Evolutionary conservation across 2,113 vertebrate species (phyloP).

Genomic region (Microcebus murinus): DNA sequence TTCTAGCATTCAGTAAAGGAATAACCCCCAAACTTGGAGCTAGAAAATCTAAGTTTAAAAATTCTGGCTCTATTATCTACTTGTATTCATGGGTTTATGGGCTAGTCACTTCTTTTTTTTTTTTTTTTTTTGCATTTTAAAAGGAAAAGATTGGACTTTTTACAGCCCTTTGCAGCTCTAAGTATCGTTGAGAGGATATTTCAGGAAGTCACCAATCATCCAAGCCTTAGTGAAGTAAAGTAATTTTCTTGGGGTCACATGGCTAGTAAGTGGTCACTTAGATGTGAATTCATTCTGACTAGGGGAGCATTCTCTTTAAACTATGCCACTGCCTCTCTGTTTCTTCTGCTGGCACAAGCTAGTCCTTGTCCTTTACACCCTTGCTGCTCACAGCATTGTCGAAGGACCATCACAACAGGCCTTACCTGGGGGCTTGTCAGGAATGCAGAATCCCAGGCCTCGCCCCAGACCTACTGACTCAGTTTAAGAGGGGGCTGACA

Average conservation of each 20-base stretch:
- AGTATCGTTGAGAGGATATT: neutral
- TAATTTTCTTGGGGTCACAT: neutral
- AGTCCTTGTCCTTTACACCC: neutral
- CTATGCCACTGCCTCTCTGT: neutral
- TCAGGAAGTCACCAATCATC: neutral
- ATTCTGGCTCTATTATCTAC: neutral
- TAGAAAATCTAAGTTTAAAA: neutral
- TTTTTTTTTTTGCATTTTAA: neutral
- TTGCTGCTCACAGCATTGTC: fast-evolving
- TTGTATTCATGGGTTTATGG: neutral
- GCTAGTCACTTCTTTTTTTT: neutral
- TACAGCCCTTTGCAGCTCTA: neutral
- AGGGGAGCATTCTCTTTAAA: too few relatives aligned
- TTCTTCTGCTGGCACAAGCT: neutral
- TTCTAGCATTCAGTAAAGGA: neutral
- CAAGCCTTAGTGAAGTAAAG: neutral
- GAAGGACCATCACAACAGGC: neutral
- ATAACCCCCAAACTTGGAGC: neutral
- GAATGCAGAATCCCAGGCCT: neutral
- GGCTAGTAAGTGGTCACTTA: neutral
- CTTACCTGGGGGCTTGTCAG: neutral
- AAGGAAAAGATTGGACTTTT: neutral
- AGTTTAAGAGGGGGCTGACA: neutral
- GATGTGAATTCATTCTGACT: neutral
- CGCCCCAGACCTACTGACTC: neutral